phyloP scores from a whole-genome alignment of 1,140 invertebrate species.

The Lithobius niger region DNA sequence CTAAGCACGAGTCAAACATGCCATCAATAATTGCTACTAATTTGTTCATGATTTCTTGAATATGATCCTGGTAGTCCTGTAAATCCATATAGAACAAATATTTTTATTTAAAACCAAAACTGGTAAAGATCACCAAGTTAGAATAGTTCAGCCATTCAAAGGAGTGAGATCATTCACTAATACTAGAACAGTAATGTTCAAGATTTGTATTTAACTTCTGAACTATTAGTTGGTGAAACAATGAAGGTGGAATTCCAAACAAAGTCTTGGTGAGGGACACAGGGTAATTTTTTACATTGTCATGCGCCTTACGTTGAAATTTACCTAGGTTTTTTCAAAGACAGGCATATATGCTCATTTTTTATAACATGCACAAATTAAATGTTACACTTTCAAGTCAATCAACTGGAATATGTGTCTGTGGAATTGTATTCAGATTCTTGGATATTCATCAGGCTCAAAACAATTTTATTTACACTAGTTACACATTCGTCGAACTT shows the following conservation, averaged over 20 bases:
- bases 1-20: conserved; percentile 58
- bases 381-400: no score
- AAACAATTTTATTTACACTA: no score
- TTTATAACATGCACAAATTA: no score
- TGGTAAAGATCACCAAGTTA: neutral
- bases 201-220: no score
- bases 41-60: conserved; percentile 81
- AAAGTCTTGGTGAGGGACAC: neutral
- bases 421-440: no score
- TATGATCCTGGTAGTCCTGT: conserved; percentile 72
- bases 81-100: neutral
- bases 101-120: neutral
- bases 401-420: no score
- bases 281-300: no score
- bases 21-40: conserved; percentile 76
- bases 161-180: conserved; percentile 10
- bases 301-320: no score
- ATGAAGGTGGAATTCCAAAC: neutral
- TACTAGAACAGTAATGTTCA: neutral
- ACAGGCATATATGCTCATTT: no score
- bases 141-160: conserved; percentile 12
- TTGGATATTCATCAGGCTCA: no score
- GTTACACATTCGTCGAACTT: no score
- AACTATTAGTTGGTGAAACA: neutral
- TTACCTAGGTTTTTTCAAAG: no score